These are phyloP conservation scores for Lacerta bilineata DNA, from an alignment of 2,797 vertebrate species.

Conservation along the genomic window DNA sequence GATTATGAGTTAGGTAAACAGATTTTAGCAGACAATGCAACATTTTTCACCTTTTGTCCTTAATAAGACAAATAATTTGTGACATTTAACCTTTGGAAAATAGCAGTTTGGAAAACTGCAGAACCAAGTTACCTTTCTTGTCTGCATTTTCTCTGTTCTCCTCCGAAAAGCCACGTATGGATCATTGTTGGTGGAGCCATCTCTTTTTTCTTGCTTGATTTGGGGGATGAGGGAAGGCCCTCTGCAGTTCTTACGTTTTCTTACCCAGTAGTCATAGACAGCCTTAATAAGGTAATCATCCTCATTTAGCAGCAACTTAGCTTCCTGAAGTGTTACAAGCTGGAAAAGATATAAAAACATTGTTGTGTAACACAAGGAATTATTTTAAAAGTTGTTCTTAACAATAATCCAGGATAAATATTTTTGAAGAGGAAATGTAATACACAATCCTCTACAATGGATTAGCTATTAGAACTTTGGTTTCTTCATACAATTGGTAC, in stretches of 20 bases:
- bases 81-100: slow-evolving; percentile 2
- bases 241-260: slow-evolving; percentile 91
- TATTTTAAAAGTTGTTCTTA: background rate
- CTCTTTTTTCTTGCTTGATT: slow-evolving; percentile 92
- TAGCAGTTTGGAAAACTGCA: background rate
- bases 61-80: background rate
- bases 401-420: background rate
- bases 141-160: slow-evolving; percentile 96
- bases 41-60: background rate
- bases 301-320: slow-evolving; percentile 92
- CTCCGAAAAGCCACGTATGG: slow-evolving; percentile 94
- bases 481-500: background rate
- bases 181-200: slow-evolving; percentile 92
- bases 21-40: background rate
- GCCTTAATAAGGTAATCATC: slow-evolving; percentile 95
- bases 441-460: background rate
- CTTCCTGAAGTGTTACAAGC: slow-evolving; percentile 92
- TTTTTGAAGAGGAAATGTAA: background rate
- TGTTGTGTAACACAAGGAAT: background rate
- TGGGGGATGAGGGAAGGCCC: slow-evolving; percentile 89
- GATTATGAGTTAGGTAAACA: background rate
- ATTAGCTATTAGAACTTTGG: background rate
- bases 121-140: slow-evolving; percentile 86
- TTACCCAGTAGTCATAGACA: slow-evolving; percentile 96
- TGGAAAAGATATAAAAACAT: slow-evolving; percentile 56